These are phyloP conservation scores for Ophion costatus DNA, from an alignment of 2,888 invertebrate genomes.

Conservation along the genomic window DNA sequence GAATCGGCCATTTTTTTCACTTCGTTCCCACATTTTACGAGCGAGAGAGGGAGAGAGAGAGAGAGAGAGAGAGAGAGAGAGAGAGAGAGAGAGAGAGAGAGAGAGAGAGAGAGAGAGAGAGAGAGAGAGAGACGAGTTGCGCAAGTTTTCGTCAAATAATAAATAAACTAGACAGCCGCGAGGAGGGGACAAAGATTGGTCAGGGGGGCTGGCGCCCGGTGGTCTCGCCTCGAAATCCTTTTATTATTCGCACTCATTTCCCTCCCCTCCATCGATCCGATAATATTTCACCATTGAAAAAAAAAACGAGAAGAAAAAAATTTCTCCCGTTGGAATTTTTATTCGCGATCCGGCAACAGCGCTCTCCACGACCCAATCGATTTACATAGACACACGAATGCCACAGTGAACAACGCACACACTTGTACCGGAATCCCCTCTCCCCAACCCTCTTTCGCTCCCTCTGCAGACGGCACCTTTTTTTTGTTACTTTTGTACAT, in stretches of 20 bases:
- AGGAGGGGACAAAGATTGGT: neutral
- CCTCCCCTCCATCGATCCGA: slow-evolving; percentile 38
- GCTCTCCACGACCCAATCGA: slow-evolving; percentile 69
- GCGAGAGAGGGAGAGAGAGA: neutral
- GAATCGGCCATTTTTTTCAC: slow-evolving; percentile 21
- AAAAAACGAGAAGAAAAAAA: neutral
- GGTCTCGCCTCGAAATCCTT: slow-evolving; percentile 14
- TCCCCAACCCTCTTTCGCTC: slow-evolving; percentile 16
- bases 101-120: neutral
- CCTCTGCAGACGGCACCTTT: slow-evolving; percentile 17
- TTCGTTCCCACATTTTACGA: slow-evolving; percentile 15
- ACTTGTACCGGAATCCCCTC: slow-evolving; percentile 40
- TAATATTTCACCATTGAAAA: slow-evolving; percentile 38
- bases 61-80: neutral
- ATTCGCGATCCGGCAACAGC: slow-evolving; percentile 71
- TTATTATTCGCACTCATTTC: slow-evolving; percentile 42
- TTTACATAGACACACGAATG: slow-evolving; percentile 72
- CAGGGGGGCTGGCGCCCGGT: neutral
- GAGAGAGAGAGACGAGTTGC: slow-evolving; percentile 3
- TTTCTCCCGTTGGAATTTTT: slow-evolving; percentile 67
- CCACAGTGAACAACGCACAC: slow-evolving; percentile 62
- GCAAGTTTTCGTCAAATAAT: slow-evolving; percentile 23
- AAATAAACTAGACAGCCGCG: slow-evolving; percentile 28
- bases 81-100: neutral
- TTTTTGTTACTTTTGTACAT: slow-evolving; percentile 38